These are phyloP conservation scores for Arremon aurantiirostris DNA, from an alignment of 2,797 vertebrate genomes.

Conservation along the genomic window DNA sequence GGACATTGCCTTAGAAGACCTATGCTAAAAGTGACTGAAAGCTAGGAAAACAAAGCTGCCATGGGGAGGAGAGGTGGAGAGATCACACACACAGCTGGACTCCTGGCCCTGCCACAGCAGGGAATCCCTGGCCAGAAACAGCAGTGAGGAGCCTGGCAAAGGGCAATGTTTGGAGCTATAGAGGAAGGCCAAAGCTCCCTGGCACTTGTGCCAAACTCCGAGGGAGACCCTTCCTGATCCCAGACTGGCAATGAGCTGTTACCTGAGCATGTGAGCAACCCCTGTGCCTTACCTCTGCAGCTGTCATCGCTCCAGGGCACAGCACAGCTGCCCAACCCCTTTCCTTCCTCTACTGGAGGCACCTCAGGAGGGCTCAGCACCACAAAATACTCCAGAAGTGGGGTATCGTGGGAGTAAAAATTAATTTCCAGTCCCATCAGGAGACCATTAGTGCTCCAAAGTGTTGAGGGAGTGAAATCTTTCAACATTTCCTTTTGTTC, in stretches of 20 bases:
- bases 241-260: background rate
- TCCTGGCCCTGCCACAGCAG: background rate
- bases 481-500: background rate
- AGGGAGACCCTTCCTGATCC: background rate
- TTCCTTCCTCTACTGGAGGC: background rate
- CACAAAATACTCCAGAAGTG: background rate
- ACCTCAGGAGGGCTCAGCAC: background rate
- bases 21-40: background rate
- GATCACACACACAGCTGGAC: background rate
- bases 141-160: background rate
- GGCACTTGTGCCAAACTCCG: background rate
- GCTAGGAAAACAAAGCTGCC: background rate
- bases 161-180: background rate
- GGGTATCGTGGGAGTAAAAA: background rate
- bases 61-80: background rate
- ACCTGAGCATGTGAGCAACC: background rate
- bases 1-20: background rate
- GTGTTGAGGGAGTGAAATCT: background rate
- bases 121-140: background rate
- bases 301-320: background rate
- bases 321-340: background rate
- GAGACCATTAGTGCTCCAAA: background rate
- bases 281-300: accelerated
- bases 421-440: background rate
- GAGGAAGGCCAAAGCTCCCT: background rate